These are phyloP conservation scores for Urophycis tenuis DNA, from an alignment of 2,797 vertebrate genomes.

Conservation along the genomic window DNA sequence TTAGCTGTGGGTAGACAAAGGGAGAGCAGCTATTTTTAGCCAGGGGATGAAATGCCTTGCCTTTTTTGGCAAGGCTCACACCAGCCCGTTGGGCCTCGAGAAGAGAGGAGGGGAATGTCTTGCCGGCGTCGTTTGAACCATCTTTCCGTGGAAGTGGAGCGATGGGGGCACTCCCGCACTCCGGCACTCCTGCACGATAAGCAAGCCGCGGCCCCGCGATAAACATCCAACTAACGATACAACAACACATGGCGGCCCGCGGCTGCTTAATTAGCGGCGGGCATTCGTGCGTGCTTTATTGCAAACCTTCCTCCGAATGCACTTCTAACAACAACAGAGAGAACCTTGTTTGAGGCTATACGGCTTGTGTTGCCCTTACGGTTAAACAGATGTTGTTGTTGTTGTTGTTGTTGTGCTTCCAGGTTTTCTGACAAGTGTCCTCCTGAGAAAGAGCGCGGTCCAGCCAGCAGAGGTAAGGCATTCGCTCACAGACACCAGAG, in stretches of 20 bases:
- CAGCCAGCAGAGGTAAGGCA: constrained; percentile 65
- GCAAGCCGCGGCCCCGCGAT: constrained; percentile 6
- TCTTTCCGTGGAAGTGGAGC: constrained; percentile 29
- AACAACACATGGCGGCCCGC: background rate
- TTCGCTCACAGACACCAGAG: background rate
- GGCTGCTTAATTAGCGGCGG: background rate
- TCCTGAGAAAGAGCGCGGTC: constrained; percentile 60
- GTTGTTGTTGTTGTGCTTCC: constrained; percentile 38
- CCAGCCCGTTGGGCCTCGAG: constrained; percentile 46
- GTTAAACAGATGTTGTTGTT: constrained; percentile 34
- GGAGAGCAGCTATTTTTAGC: constrained; percentile 67
- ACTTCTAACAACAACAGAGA: background rate
- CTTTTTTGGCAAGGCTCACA: constrained; percentile 73
- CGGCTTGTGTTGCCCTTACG: constrained; percentile 28
- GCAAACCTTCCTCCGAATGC: background rate
- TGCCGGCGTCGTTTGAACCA: constrained; percentile 23
- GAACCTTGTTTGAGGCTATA: background rate
- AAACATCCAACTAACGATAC: constrained; percentile 5
- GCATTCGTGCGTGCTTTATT: background rate
- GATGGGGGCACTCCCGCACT: background rate
- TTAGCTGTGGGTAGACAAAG: constrained; percentile 63
- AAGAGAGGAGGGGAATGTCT: constrained; percentile 58
- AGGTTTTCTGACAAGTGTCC: constrained; percentile 72
- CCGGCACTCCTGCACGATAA: background rate
- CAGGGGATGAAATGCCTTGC: constrained; percentile 69